Base-by-base conservation (phyloP, 2,888 invertebrate genomes). In the Volucella inflata region DNA sequence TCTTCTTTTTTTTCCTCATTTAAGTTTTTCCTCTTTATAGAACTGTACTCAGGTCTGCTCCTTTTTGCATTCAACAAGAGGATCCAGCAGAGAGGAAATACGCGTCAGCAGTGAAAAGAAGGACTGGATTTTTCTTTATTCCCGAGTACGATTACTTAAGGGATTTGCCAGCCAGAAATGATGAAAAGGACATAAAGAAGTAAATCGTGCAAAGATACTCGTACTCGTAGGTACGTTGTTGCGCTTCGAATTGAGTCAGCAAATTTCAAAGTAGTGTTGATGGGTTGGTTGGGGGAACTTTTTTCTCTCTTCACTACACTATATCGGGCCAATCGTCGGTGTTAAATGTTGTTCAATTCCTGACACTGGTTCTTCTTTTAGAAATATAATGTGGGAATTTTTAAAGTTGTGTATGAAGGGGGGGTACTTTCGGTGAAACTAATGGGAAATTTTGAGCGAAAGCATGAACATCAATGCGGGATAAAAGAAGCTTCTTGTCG, bases 61-160 rank as follows among this genome's bases (percentile, higher is more conserved):
- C 17, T 30, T 82, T 38, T 77, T 53, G 50, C 77, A 85, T 85
- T 72, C 81, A 85, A 85, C 85, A 81, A 85, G 85, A 75, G 80
- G 65, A 76, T 72, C 64, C 36, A 74, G 65, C 57, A 44, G 36
- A 46, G 44, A 38, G 44, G 40, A 55, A 38, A 55, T 55, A 57
- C 57, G 44, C 55, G 55, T 55, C 68, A 68, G 68, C 68, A 68
- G 68, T 68, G 46, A 42, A 42, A 30, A 16, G 30, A 21, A 8
- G 16, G 9, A n/a, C 44, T 4, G 38, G n/a, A 46, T 21, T 67
- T 48, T 72, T 74, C 38, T 75, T 50, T 21, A 85, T 81, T 85
- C 76, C 72, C 81, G 81, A 85, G 85, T 77, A 77, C 85, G 85
- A 85, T 85, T 85, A 85, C 85, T 85, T 85, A 85, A 85, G 85